Base-by-base conservation (phyloP, 2,888 invertebrate species). In the Troglohyphantes excavatus region DNA sequence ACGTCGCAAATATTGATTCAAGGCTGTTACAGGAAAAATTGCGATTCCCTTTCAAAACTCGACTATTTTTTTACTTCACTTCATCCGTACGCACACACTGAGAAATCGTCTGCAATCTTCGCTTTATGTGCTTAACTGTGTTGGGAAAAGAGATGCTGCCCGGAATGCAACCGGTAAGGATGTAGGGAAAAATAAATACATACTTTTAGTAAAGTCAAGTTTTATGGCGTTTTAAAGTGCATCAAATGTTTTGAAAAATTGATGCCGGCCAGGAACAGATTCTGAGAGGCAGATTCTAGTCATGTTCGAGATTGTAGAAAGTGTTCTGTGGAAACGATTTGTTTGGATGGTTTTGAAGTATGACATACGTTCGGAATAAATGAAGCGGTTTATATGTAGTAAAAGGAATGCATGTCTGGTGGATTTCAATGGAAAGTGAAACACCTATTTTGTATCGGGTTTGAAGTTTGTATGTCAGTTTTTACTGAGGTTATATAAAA, bases 1-100 rank as follows among this genome's bases (percentile, higher is more conserved):
- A 81, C 67, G 53, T 81, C 79, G 79, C 68, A 67, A 81, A 81
- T 81, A 81, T 81, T 81, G 79, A 81, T 81, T 81, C 79, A 68
- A 68, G 67, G 67, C 67, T 68, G 68, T 68, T 81, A 81, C 79
- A 21, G 29, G 21, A 27, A 81, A 81, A 67, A 68, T 68, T 68
- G 43, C 59, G 39, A 79, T 68, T 78, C 68, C 79, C n/a, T 23
- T 39, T 29, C 9, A 79, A 76, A 63, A 59, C 26, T 33, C 19
- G 27, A 39, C 43, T 65, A 39, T 65, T 33, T 78, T 65, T 39
- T 78, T 43, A 17, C 65, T 65, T 33, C 9, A 33, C 21, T 61
- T 61, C 63, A 19, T 61, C 33, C 23, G 21, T 61, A 76, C 33
- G 76, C 61, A 61, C 59, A 39, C 63, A 78, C 68, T 68, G 68